phyloP scores from a whole-genome alignment of 1,140 invertebrate genomes.

The roundworm (Caenorhabditis elegans) region DNA sequence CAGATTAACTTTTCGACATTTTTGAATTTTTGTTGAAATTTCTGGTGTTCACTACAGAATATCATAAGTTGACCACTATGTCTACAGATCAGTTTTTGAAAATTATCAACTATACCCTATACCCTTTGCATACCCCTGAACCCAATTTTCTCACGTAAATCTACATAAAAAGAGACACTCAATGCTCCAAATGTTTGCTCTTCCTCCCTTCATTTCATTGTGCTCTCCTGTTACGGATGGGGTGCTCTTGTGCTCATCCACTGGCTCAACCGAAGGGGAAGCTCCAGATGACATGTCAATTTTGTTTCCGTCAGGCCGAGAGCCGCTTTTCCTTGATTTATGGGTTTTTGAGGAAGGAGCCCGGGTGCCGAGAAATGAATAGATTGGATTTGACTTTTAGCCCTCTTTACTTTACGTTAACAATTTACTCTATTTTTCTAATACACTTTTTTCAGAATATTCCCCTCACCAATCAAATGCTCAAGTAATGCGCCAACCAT shows the following conservation, averaged over 20 bases:
- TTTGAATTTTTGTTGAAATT: too few relatives aligned
- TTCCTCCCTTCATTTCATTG: conserved; percentile 1
- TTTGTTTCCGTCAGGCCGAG: too few relatives aligned
- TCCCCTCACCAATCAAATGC: not conserved
- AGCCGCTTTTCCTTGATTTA: conserved; percentile 29
- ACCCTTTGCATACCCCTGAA: too few relatives aligned
- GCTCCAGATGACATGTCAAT: conserved; percentile 30
- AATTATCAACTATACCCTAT: too few relatives aligned
- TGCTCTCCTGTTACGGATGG: conserved; percentile 12
- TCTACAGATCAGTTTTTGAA: too few relatives aligned
- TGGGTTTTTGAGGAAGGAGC: not conserved
- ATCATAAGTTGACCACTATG: too few relatives aligned
- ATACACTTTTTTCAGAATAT: not conserved
- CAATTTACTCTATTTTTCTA: too few relatives aligned
- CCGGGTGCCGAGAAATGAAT: not conserved
- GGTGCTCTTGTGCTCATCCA: not conserved
- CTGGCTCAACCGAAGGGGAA: not conserved
- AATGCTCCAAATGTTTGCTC: conserved; percentile 31
- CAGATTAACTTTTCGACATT: too few relatives aligned
- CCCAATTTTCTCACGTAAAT: conserved; percentile 9
- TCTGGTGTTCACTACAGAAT: too few relatives aligned
- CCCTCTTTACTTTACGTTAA: not conserved
- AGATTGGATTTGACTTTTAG: not conserved
- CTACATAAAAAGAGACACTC: conserved; percentile 26
- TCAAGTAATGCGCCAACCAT: conserved; percentile 9